A percentile compares a stretch with the other conserved stretches of the same genome.
Conservation (phyloP, 2,888 invertebrate species). For the Automeris io region DNA sequence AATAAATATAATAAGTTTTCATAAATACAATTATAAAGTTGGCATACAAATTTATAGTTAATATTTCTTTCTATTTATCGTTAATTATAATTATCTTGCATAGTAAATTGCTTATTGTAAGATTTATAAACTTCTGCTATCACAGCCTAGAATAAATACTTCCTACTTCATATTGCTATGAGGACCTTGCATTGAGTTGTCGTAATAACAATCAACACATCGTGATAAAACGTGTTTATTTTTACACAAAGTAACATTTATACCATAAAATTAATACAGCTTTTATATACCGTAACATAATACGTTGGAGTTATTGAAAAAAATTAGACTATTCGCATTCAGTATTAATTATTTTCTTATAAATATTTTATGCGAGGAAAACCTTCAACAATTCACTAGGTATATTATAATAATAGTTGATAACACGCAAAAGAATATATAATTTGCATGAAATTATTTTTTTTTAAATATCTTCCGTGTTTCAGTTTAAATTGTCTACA, state of each 20-base stretch:
- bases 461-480: conserved; percentile 19
- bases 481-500: too few species aligned
- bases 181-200: conserved; percentile 56
- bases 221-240: neutral
- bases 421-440: conserved; percentile 5
- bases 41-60: neutral
- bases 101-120: conserved; percentile 33
- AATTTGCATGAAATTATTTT: conserved; percentile 10
- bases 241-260: neutral
- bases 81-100: conserved; percentile 28
- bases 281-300: neutral
- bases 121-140: conserved; percentile 39
- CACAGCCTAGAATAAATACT: conserved; percentile 53
- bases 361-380: conserved; percentile 36
- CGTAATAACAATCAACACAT: conserved; percentile 20
- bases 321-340: neutral
- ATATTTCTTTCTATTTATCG: conserved; percentile 13
- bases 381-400: conserved; percentile 41
- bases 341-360: conserved; percentile 6
- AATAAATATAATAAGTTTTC: too few species aligned
- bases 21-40: too few species aligned
- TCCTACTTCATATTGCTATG: conserved; percentile 60
- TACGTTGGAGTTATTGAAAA: conserved; percentile 4
- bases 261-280: neutral
- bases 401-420: conserved; percentile 16